phyloP scores from a whole-genome alignment of 2,113 vertebrate species.

The Blennius ocellaris region DNA sequence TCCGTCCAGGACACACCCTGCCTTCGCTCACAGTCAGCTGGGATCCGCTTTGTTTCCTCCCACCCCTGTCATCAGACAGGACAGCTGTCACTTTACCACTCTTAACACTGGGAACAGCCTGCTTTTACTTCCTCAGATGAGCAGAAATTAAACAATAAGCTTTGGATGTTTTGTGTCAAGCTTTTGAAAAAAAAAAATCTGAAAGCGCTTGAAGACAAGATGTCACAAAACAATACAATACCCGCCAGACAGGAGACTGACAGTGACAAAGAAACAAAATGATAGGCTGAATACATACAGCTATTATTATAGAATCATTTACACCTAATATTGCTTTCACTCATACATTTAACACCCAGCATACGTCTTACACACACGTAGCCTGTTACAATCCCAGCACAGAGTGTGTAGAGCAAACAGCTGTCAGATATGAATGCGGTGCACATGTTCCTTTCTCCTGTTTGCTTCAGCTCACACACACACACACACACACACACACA shows the following conservation, averaged over 20 bases:
- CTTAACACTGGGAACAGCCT: not conserved
- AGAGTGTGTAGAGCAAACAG: conserved; percentile 24
- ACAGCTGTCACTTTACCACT: conserved; percentile 2
- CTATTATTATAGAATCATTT: conserved; percentile 58
- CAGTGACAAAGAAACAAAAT: conserved; percentile 46
- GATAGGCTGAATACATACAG: conserved; percentile 33
- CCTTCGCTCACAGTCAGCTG: too few species aligned
- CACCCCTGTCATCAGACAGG: not conserved
- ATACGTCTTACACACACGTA: conserved; percentile 6
- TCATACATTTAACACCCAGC: conserved; percentile 35
- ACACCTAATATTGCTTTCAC: conserved; percentile 37
- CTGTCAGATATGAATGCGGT: conserved; percentile 31
- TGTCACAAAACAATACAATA: conserved; percentile 32
- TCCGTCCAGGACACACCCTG: too few species aligned
- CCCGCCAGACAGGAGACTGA: conserved; percentile 20
- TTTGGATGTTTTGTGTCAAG: conserved; percentile 9
- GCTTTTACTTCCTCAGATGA: conserved; percentile 16
- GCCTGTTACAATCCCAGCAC: conserved; percentile 34
- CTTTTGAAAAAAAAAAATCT: conserved; percentile 19
- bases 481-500: not conserved
- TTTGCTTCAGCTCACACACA: conserved; percentile 2
- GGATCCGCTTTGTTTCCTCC: too few species aligned
- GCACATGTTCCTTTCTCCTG: conserved; percentile 18
- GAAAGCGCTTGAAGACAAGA: conserved; percentile 26
- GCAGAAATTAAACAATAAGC: conserved; percentile 19